These are phyloP conservation scores for Drosophila baimaii DNA, from an alignment of 1,140 invertebrate species.

Conservation along the genomic window DNA sequence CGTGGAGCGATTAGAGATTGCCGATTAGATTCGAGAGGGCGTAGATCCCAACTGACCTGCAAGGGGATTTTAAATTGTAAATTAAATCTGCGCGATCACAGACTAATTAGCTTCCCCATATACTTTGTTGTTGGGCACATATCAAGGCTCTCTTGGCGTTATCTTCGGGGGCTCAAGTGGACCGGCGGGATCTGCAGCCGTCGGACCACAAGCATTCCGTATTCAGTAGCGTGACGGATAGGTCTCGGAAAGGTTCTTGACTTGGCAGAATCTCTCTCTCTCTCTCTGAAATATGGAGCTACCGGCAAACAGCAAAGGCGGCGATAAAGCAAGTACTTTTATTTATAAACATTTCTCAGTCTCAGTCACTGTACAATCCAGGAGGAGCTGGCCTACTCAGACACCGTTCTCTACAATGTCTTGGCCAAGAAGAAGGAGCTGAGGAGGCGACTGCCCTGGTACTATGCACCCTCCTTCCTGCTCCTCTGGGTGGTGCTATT, in stretches of 20 bases:
- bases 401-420: constrained; percentile 32
- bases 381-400: constrained; percentile 16
- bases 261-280: neutral
- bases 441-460: constrained; percentile 41
- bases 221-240: constrained; percentile 14
- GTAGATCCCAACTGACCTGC: constrained; percentile 17
- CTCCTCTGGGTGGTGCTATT: constrained; percentile 68
- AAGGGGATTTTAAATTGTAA: constrained; percentile 17
- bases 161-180: constrained; percentile 20
- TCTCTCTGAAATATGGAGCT: constrained; percentile 14
- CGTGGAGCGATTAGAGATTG: constrained; percentile 13
- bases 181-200: neutral
- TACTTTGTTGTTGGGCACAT: constrained; percentile 5
- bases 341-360: constrained; percentile 7
- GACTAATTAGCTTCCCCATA: constrained; percentile 9
- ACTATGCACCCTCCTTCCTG: constrained; percentile 57
- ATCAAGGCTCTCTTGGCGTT: constrained; percentile 9
- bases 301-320: neutral
- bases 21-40: constrained; percentile 22
- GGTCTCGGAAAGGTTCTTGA: constrained; percentile 16
- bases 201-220: constrained; percentile 19
- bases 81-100: constrained; percentile 19
- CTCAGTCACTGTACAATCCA: constrained; percentile 8
- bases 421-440: constrained; percentile 12
- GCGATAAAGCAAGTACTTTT: constrained; percentile 33